Percentiles rank a stretch among this genome's conserved stretches.
Conservation (phyloP, 2,113 vertebrate genomes). For the Tyrannus savana region DNA sequence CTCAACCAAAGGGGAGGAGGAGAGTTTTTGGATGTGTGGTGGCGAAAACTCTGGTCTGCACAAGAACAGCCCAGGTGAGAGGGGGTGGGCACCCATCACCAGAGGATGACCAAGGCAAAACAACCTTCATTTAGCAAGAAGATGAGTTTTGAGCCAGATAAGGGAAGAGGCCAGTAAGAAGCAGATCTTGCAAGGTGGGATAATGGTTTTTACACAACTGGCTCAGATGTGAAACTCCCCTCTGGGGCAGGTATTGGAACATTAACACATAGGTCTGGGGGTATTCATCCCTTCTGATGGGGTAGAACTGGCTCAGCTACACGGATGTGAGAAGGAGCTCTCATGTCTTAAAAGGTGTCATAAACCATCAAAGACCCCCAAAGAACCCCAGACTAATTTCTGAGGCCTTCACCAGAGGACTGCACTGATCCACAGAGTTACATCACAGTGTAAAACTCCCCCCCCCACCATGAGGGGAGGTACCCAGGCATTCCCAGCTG, state of each 20-base stretch:
- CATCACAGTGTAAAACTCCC: not conserved
- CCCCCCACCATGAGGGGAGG: fast-evolving
- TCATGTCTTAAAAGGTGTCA: not conserved
- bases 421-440: not conserved
- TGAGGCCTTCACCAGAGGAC: not conserved
- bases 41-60: not conserved
- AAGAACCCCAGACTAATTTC: not conserved
- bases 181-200: not conserved
- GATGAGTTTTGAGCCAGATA: not conserved
- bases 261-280: not conserved
- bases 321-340: not conserved
- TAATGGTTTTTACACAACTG: not conserved
- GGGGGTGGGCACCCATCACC: fast-evolving
- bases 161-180: not conserved
- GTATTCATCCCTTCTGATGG: not conserved
- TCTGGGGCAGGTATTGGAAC: fast-evolving
- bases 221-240: not conserved
- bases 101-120: not conserved
- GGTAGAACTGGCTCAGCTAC: too few species aligned
- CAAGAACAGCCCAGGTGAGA: not conserved
- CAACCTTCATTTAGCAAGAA: fast-evolving
- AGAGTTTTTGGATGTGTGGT: not conserved
- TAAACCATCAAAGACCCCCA: not conserved
- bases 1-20: not conserved
- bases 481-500: not conserved